Evolutionary conservation across 2,797 vertebrate species (phyloP).

Genomic region (Nothura maculosa): DNA sequence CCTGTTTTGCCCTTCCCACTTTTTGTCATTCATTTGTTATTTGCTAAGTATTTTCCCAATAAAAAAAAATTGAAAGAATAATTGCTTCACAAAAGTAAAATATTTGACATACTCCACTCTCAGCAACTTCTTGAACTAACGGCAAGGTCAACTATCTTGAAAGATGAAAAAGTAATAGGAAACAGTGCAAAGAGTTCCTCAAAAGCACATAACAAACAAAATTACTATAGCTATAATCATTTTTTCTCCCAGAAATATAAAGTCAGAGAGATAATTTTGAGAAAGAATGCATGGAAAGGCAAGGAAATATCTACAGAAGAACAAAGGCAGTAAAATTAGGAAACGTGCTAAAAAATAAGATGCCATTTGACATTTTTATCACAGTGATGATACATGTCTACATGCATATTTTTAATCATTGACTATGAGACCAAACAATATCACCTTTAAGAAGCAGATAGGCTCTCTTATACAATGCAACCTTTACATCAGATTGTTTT

Average conservation of each 20-base stretch:
- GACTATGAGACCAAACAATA: neutral
- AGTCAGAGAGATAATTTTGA: neutral
- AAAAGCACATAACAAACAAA: neutral
- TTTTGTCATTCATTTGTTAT: neutral
- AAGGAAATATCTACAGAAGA: neutral
- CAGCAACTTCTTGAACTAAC: neutral
- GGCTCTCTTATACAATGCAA: neutral
- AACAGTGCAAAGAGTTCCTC: neutral
- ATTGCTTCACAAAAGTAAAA: neutral
- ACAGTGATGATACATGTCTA: neutral
- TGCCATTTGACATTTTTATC: neutral
- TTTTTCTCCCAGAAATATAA: neutral
- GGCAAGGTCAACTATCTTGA: neutral
- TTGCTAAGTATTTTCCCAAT: neutral
- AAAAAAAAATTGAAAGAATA: neutral
- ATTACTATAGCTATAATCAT: neutral
- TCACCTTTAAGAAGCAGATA: neutral
- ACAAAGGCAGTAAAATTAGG: neutral
- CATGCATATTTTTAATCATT: neutral
- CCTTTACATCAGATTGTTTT: neutral
- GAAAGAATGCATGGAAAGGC: fast-evolving
- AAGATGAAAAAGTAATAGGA: neutral
- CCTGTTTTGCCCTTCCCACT: neutral
- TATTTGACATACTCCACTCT: neutral
- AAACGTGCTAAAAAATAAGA: neutral